Evolutionary conservation across 2,113 vertebrate genomes (phyloP), one percentile per base, ranked within the genome.

Genomic region (Pachyramphus minor): DNA sequence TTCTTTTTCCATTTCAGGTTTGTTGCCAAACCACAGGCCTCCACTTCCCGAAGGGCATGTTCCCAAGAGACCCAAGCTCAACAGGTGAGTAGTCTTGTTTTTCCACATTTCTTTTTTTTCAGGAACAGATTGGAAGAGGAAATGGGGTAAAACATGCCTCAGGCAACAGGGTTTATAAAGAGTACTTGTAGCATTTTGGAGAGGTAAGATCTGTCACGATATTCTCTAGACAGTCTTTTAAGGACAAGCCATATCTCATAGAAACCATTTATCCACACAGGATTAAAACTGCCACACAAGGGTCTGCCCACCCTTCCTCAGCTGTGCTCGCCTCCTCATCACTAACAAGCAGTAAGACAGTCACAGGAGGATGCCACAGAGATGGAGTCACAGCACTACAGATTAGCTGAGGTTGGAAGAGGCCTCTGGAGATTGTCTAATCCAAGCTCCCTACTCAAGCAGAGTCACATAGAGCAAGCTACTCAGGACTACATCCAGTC

Each of bases 11-110:
- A 4, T 95, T 89, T 84, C 97, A 99, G 99, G 99, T 97, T 98
- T 99, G n/a, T 97, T 99, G n/a, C 99, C 99, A 92, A 97, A 99
- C 97, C 99, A 99, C 96, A 99, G 96, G 95, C 99, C 99, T 74
- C 88, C 12, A 83, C 98, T 98, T 95, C 98, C 99, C 74, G 98
- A 99, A 95, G 99, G 98, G 72, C 97, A 98, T 49, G 77, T 98
- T 90, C 97, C 98, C 37, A 99, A 98, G 86, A 96, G 90, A 72
- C 88, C 90, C 94, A 94, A 98, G 68, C 98, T 99, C 31, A 99
- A 99, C 98, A 99, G 99, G 99, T 99, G 95, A 98, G 93, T 81
- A 63, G 55, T 63, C 55, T 30, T 88, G 44, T 77, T 74, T 96
- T 96, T 59, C 31, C 30, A 67, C 35, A 45, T 86, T 84, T 84